These are phyloP conservation scores for Dusona sp. DNA, from an alignment of 2,888 invertebrate species.

Conservation along the genomic window DNA sequence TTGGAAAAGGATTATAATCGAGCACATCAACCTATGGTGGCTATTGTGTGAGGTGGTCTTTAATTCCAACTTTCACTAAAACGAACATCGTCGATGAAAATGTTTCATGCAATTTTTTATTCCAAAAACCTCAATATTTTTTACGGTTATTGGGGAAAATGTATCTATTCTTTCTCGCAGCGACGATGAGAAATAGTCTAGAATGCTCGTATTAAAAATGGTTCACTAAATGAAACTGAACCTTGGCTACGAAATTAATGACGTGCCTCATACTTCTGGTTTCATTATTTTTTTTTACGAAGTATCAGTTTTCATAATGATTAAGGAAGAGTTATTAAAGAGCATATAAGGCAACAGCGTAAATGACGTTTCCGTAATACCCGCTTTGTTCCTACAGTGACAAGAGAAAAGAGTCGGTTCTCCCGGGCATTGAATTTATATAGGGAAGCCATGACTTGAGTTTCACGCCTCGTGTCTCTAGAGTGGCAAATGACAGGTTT, in stretches of 20 bases:
- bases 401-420: constrained; percentile 45
- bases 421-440: constrained; percentile 39
- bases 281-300: background rate
- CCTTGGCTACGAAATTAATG: background rate
- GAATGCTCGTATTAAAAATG: background rate
- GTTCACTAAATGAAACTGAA: background rate
- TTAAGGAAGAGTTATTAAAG: constrained; percentile 42
- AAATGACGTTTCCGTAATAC: constrained; percentile 44
- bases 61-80: too few relatives aligned
- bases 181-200: background rate
- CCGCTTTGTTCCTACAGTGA: constrained; percentile 53
- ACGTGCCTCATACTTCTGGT: background rate
- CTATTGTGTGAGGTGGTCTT: too few relatives aligned
- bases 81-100: too few relatives aligned
- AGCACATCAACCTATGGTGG: too few relatives aligned
- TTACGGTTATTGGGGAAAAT: too few relatives aligned
- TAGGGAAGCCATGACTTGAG: constrained; percentile 47
- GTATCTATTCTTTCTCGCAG: too few relatives aligned
- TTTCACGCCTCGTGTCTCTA: constrained; percentile 49
- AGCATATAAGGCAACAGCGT: constrained; percentile 23
- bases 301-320: constrained; percentile 27
- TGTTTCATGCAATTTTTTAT: too few relatives aligned
- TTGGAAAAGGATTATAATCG: too few relatives aligned
- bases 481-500: constrained; percentile 76
- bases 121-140: too few relatives aligned